Percentiles rank a stretch among this genome's conserved stretches.
Evolutionary conservation across 2,888 invertebrate species (phyloP).

Genomic region (Pristionchus maxplancki): DNA sequence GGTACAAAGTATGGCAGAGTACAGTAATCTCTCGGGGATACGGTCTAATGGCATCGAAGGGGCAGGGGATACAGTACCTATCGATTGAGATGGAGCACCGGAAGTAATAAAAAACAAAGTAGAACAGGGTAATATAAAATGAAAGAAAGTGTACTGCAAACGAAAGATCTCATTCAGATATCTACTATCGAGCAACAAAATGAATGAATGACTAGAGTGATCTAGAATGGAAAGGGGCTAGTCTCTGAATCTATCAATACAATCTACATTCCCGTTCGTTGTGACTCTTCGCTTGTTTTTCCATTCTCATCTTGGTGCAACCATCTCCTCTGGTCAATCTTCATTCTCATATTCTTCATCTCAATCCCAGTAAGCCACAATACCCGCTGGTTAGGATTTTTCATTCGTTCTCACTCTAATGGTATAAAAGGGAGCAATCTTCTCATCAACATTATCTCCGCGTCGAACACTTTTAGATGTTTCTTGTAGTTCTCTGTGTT

Average conservation of each 20-base stretch:
- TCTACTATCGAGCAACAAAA: background rate
- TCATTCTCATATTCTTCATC: too few species aligned
- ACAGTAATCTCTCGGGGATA: background rate
- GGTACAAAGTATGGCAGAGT: constrained; percentile 18
- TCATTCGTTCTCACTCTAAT: too few species aligned
- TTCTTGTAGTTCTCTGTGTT: too few species aligned
- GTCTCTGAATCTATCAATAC: background rate
- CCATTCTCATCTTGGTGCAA: too few species aligned
- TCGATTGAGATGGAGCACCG: constrained; percentile 37
- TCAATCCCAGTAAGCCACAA: too few species aligned
- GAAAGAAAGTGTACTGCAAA: constrained; percentile 21
- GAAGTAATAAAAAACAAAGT: background rate
- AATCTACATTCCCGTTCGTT: too few species aligned
- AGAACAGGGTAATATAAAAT: background rate
- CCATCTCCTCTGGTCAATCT: too few species aligned
- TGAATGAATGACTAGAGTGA: background rate
- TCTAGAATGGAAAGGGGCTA: background rate
- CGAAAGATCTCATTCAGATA: constrained; percentile 2
- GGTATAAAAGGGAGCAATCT: too few species aligned
- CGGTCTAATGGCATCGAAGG: constrained; percentile 35
- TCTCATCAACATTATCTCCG: too few species aligned
- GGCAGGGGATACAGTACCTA: constrained; percentile 31
- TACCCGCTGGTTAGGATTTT: too few species aligned
- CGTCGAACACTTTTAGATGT: too few species aligned
- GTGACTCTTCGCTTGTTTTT: too few species aligned